Evolutionary conservation across 2,888 invertebrate genomes (phyloP).

Genomic region (Eupithecia centaureata): DNA sequence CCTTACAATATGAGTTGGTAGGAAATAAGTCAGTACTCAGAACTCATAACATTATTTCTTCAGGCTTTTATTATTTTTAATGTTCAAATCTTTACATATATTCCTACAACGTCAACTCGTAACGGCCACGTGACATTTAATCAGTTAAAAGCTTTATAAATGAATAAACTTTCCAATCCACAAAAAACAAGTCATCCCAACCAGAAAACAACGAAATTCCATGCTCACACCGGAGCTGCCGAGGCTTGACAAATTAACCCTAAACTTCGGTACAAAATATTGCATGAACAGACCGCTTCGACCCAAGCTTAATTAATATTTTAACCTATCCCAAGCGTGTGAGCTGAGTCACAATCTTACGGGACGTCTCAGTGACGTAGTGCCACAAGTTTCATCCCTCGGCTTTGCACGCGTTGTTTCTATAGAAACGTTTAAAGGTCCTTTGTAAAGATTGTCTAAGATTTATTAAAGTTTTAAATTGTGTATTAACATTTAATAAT

Average conservation of each 20-base stretch:
- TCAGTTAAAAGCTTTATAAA: constrained; percentile 2
- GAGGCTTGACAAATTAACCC: constrained; percentile 34
- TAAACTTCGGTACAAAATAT: constrained; percentile 37
- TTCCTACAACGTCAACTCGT: not conserved
- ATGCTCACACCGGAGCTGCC: constrained; percentile 16
- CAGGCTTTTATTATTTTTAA: not conserved
- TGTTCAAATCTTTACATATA: not conserved
- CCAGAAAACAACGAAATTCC: constrained; percentile 18
- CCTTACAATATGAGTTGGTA: too few species aligned
- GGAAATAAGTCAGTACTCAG: not conserved
- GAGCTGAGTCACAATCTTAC: constrained; percentile 14
- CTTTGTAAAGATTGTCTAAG: too few species aligned
- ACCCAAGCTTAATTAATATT: constrained; percentile 51
- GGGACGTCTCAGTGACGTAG: constrained; percentile 22
- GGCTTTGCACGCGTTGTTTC: too few species aligned
- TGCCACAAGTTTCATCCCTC: too few species aligned
- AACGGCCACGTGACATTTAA: not conserved
- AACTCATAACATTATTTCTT: too few species aligned
- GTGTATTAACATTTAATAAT: too few species aligned
- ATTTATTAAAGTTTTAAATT: too few species aligned
- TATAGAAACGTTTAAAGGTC: too few species aligned
- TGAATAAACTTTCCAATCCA: constrained; percentile 10
- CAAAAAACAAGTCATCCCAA: constrained; percentile 15
- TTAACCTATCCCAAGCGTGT: constrained; percentile 40
- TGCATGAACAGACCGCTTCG: constrained; percentile 37